Base-by-base conservation (phyloP, 1,140 invertebrate genomes). In the Hyles vespertilio region DNA sequence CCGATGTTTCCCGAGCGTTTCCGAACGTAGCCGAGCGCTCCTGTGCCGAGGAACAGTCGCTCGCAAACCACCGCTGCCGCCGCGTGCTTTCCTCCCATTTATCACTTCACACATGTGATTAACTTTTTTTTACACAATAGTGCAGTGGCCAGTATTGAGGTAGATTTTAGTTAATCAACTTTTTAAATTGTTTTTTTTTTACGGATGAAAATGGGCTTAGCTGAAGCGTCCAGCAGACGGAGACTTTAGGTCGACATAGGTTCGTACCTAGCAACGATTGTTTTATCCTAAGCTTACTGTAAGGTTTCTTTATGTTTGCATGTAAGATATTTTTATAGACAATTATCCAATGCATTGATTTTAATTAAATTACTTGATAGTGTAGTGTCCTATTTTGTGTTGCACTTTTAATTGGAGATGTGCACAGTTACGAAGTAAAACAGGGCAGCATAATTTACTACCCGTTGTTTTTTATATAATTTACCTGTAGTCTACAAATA, bases 101-200 rank as follows among this genome's bases (percentile, higher is more conserved):
- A 22, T 60, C 54, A 53, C 63, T 56, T 56, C 55, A 50, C 56
- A 61, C 50, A 61, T 65, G 51, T 65, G 57, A 36, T 51, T 40
- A 61, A 65, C 63, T 82, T 79, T 77, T 81, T 74, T 71, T 71
- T 58, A 65, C 33, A 46, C 11, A 48, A 67, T 69, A 77, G 73
- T 80, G 70, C 65, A 74, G 68, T 77, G 69, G 56, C 62, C 56
- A 32, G 40, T 54, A 40, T 40, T 40, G 3, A 40, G 52, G 12
- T 33, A 32, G 6, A 40, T 43, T 54, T 48, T 56, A 11, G 32
- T 34, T 3, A 22, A 44, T 45, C n/a, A 34, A 34, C 6, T 48
- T 48, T 43, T 12, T 48, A 9, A 63, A 61, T 59, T 45, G n/a
- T 56, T 58, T 59, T 58, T 69, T 57, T 65, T 59, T 67, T 68